phyloP scores from a whole-genome alignment of 30 jellyfish, hydroid and myxozoan species.

The Hydra vulgaris region DNA sequence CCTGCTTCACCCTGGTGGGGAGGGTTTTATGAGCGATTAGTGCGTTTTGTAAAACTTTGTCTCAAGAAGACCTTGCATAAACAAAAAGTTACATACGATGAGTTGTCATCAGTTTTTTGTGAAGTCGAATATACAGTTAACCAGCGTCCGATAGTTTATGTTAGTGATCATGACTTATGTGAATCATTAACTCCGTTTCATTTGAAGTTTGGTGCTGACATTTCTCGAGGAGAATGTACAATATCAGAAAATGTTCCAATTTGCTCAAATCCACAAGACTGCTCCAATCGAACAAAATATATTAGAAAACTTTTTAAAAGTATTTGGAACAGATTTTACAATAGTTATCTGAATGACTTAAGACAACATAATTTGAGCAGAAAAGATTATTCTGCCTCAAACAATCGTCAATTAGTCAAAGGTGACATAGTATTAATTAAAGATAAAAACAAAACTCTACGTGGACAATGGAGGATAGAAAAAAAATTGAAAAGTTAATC shows the following conservation, averaged over 20 bases:
- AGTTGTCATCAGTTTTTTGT: too few relatives aligned
- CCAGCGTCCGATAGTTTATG: constrained; percentile 29
- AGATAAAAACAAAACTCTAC: constrained; percentile 4
- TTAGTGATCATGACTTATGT: constrained; percentile 1
- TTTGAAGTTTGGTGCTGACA: constrained; percentile 21
- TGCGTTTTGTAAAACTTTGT: too few relatives aligned
- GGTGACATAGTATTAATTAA: constrained; percentile 10
- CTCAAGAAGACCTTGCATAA: too few relatives aligned
- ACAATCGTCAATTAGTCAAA: not conserved
- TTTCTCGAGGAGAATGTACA: not conserved
- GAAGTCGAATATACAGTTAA: too few relatives aligned
- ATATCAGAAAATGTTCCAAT: not conserved
- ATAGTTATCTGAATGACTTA: constrained; percentile 5
- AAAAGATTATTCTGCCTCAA: not conserved
- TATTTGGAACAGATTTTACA: constrained; percentile 2
- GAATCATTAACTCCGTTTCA: constrained; percentile 38
- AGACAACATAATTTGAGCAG: constrained; percentile 11
- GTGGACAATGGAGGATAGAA: constrained; percentile 20
- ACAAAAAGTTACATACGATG: too few relatives aligned
- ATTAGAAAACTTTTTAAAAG: not conserved
- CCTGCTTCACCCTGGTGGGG: too few relatives aligned
- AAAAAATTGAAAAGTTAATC: constrained; percentile 1
- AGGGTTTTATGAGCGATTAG: too few relatives aligned
- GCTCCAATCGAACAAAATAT: not conserved
- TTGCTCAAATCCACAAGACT: not conserved